These are phyloP conservation scores for Polydrusus cervinus DNA, from an alignment of 2,888 invertebrate species.

Conservation along the genomic window DNA sequence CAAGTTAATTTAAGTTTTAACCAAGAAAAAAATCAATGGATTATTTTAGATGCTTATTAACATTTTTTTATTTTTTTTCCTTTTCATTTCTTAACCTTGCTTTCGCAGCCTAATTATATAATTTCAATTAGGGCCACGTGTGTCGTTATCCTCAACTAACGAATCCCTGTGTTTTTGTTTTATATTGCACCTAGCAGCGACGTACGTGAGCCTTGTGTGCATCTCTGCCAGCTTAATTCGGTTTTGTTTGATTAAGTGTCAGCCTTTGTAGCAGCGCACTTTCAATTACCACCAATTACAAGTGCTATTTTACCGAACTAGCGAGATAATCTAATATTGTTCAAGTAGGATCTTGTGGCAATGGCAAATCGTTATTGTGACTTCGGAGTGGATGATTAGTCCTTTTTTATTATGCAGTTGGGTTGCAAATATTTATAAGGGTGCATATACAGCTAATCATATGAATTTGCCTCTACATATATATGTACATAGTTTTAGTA, in stretches of 20 bases:
- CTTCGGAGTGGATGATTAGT: no score
- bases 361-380: no score
- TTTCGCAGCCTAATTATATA: neutral
- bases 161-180: neutral
- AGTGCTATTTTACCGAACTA: neutral
- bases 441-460: no score
- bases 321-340: neutral
- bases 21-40: no score
- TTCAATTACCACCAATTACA: neutral
- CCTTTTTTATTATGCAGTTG: no score
- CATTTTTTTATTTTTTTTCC: no score
- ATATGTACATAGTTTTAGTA: no score
- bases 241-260: constrained; percentile 1
- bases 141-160: neutral
- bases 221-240: neutral
- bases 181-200: neutral
- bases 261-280: neutral
- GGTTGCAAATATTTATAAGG: no score
- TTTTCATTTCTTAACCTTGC: neutral
- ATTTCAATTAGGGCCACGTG: neutral
- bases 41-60: no score
- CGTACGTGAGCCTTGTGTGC: neutral
- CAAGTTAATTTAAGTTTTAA: no score
- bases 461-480: no score
- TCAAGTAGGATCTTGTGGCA: no score